A percentile compares a stretch with the other conserved stretches of the same genome.
Conservation (phyloP, 37 sponge, comb jelly and placozoan genomes). For the Aphrocallistes beatrix region DNA sequence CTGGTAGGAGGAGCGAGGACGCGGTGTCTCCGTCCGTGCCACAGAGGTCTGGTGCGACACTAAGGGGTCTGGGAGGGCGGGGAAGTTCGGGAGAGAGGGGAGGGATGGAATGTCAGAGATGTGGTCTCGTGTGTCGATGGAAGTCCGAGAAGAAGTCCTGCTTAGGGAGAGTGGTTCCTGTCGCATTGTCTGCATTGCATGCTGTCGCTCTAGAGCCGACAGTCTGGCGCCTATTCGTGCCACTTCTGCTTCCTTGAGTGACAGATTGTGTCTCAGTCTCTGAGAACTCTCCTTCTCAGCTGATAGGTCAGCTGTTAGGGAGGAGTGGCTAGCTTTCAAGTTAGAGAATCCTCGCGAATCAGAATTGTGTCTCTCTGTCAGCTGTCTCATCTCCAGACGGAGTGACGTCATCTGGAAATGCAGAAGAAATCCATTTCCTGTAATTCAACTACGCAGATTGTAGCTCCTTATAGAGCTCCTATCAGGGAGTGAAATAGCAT, state of each 20-base stretch:
- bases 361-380: background rate
- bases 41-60: background rate
- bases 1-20: background rate
- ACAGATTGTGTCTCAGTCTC: background rate
- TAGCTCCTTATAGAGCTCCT: too few species aligned
- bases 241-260: background rate
- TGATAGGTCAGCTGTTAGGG: slow-evolving; percentile 13
- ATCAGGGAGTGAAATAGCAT: too few species aligned
- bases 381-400: background rate
- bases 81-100: background rate
- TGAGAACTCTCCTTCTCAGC: background rate
- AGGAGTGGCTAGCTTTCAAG: background rate
- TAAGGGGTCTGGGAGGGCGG: background rate
- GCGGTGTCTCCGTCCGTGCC: background rate
- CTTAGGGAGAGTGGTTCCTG: background rate
- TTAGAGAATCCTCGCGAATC: background rate
- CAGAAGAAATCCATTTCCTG: too few species aligned
- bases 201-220: background rate
- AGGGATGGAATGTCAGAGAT: background rate
- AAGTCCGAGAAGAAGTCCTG: background rate
- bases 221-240: background rate
- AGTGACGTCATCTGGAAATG: background rate
- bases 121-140: background rate
- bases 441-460: too few species aligned
- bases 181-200: background rate